phyloP scores from a whole-genome alignment of 1,140 invertebrate species.

The Drosophila jambulina region DNA sequence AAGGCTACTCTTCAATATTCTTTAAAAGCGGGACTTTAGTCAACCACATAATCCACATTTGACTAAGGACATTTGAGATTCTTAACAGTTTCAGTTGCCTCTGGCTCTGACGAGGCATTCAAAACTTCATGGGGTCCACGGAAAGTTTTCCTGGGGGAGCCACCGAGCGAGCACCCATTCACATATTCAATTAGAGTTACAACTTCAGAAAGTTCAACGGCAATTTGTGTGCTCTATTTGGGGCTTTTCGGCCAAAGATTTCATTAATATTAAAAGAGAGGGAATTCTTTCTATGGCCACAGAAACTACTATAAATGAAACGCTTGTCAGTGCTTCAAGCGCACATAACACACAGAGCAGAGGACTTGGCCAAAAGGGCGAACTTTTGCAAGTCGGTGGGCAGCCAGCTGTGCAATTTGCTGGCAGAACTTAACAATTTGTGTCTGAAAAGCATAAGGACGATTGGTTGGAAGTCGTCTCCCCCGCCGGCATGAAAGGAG shows the following conservation, averaged over 20 bases:
- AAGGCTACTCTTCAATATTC: background rate
- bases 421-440: constrained; percentile 70
- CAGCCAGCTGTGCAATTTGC: constrained; percentile 79
- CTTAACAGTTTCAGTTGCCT: constrained; percentile 6
- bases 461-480: constrained; percentile 17
- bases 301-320: constrained; percentile 69
- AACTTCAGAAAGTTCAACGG: constrained; percentile 53
- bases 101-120: constrained; percentile 39
- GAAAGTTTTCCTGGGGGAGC: constrained; percentile 18
- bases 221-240: constrained; percentile 57
- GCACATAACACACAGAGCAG: constrained; percentile 7
- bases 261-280: constrained; percentile 72
- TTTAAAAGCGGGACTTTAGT: background rate
- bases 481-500: constrained; percentile 52
- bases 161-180: constrained; percentile 13
- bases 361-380: constrained; percentile 44
- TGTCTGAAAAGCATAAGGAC: constrained; percentile 55
- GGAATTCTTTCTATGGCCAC: constrained; percentile 43
- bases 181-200: constrained; percentile 74
- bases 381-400: constrained; percentile 9
- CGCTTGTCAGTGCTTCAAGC: constrained; percentile 55
- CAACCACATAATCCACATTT: constrained; percentile 1
- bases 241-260: constrained; percentile 62
- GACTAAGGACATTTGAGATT: constrained; percentile 3
- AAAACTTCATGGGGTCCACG: constrained; percentile 35